These are phyloP conservation scores for Eurois occulta DNA, from an alignment of 2,888 invertebrate genomes.

Conservation along the genomic window DNA sequence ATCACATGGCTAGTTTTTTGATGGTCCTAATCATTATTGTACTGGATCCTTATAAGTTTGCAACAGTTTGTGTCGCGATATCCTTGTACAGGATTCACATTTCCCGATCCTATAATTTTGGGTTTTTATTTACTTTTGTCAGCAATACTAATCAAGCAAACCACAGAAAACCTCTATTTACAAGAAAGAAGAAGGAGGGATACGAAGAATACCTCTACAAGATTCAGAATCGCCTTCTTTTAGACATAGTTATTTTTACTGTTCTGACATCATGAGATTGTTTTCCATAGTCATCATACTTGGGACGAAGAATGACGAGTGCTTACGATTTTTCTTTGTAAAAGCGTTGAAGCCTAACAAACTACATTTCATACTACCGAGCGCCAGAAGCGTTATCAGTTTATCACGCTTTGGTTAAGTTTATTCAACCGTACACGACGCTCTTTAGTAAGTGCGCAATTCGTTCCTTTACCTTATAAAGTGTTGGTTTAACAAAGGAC, in stretches of 20 bases:
- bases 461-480: conserved; percentile 21
- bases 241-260: background rate
- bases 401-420: conserved; percentile 3
- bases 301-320: background rate
- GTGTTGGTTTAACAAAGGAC: conserved; percentile 10
- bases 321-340: background rate
- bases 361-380: background rate
- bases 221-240: background rate
- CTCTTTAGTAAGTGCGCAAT: conserved; percentile 20
- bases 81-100: background rate
- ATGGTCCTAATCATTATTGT: background rate
- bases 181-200: background rate
- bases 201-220: background rate
- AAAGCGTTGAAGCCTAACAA: background rate
- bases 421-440: conserved; percentile 24
- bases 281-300: background rate
- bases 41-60: too few relatives aligned
- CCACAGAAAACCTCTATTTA: background rate
- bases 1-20: background rate
- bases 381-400: background rate
- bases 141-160: background rate
- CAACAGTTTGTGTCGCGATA: background rate
- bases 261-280: background rate
- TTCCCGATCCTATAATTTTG: background rate
- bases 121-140: background rate